These are phyloP conservation scores for Arctocebus calabarensis DNA, from an alignment of 2,797 vertebrate species.

Conservation along the genomic window DNA sequence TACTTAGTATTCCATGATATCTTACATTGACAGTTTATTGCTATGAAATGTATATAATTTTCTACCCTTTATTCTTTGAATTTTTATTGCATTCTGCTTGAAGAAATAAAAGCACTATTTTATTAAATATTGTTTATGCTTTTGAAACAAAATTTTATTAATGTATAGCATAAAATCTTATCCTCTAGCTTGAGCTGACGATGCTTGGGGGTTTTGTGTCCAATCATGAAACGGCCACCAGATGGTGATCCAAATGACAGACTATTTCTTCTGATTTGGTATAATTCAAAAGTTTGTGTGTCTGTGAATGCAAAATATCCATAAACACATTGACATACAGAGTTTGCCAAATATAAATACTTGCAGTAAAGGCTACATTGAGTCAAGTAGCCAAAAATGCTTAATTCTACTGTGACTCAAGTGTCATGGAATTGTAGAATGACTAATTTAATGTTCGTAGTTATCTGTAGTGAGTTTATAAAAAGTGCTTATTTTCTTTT, in stretches of 20 bases:
- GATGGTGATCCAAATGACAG: conserved; percentile 25
- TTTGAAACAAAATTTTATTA: background rate
- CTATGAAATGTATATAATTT: conserved; percentile 1
- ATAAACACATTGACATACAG: background rate
- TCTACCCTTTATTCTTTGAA: background rate
- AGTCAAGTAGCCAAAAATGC: background rate
- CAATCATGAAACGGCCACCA: background rate
- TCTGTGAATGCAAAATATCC: background rate
- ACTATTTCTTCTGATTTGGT: conserved; percentile 8
- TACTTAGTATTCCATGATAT: background rate
- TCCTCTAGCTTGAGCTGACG: background rate
- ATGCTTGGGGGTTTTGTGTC: background rate
- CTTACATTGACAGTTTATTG: background rate
- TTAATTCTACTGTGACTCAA: background rate
- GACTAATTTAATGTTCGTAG: background rate
- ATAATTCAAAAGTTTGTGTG: background rate
- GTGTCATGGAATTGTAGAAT: background rate
- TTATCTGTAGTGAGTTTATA: background rate
- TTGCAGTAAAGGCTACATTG: background rate
- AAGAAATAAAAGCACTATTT: background rate
- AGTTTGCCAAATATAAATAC: background rate
- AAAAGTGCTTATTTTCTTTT: conserved; percentile 43
- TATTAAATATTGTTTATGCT: background rate
- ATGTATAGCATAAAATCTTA: background rate
- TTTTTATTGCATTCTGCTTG: background rate